These are phyloP conservation scores for Picathartes gymnocephalus DNA, from an alignment of 2,113 vertebrate species.

Conservation along the genomic window DNA sequence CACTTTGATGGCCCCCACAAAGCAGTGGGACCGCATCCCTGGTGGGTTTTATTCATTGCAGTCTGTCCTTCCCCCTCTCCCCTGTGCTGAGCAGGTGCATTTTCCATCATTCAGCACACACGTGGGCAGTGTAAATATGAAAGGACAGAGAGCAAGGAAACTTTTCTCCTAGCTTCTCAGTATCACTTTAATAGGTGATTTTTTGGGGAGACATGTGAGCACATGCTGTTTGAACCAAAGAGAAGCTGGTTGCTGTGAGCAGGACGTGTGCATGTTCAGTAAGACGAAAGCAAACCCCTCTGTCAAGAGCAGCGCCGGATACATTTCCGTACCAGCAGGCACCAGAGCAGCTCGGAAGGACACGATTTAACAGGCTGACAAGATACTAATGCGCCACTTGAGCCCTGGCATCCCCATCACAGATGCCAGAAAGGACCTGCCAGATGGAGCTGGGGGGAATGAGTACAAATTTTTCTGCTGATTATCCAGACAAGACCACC, in stretches of 20 bases:
- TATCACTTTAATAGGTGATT: background rate
- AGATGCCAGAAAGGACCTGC: background rate
- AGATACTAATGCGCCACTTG: background rate
- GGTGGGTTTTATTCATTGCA: background rate
- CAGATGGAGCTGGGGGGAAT: background rate
- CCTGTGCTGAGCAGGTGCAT: accelerated
- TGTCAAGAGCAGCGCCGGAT: background rate
- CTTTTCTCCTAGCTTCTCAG: background rate
- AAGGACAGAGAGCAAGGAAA: background rate
- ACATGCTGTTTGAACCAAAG: background rate
- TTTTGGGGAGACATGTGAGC: background rate
- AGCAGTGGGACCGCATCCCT: background rate
- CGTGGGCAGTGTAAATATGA: accelerated
- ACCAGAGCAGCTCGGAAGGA: accelerated
- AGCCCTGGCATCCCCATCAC: background rate
- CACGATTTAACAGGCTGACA: background rate
- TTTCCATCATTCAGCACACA: background rate
- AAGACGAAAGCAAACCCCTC: background rate
- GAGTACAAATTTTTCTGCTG: background rate
- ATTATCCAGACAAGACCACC: constrained; percentile 4
- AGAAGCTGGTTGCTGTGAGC: background rate
- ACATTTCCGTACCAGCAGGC: background rate
- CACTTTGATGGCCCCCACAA: background rate
- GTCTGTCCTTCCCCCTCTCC: background rate
- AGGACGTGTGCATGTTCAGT: accelerated